Percentiles rank a stretch among this genome's conserved stretches.
These are phyloP conservation scores for Myotis planiceps DNA, from an alignment of 2,797 vertebrate species.

Conservation along the genomic window DNA sequence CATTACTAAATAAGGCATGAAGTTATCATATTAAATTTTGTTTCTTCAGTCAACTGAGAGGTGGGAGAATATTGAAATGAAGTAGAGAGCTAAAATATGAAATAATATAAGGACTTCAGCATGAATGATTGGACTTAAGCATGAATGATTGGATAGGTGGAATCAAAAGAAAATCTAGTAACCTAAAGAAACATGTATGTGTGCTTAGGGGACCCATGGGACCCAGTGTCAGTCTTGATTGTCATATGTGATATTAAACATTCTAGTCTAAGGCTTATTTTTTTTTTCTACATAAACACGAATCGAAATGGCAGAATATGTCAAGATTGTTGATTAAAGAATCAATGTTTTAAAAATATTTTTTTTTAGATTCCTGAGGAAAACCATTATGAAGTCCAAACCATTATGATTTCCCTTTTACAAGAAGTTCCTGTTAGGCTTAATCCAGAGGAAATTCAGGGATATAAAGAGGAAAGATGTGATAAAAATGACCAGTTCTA, in stretches of 20 bases:
- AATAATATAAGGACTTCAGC: conserved; percentile 22
- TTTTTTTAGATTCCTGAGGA: conserved; percentile 56
- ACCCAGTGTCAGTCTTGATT: neutral
- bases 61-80: neutral
- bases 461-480: conserved; percentile 57
- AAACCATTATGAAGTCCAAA: conserved; percentile 59
- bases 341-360: conserved; percentile 1
- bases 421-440: conserved; percentile 59
- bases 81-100: neutral
- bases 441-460: conserved; percentile 66
- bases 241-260: neutral
- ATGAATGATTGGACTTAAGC: neutral
- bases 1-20: conserved; percentile 22
- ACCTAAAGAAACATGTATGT: neutral
- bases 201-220: neutral
- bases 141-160: neutral
- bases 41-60: neutral
- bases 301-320: conserved; percentile 49
- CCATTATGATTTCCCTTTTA: conserved; percentile 61
- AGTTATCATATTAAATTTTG: conserved; percentile 39
- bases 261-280: neutral
- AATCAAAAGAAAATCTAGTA: conserved; percentile 38
- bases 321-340: conserved; percentile 31
- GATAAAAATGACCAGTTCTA: conserved; percentile 54
- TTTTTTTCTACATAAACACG: conserved; percentile 32